Conservation (phyloP, 2,113 vertebrate species). For the Gavialis gangeticus region DNA sequence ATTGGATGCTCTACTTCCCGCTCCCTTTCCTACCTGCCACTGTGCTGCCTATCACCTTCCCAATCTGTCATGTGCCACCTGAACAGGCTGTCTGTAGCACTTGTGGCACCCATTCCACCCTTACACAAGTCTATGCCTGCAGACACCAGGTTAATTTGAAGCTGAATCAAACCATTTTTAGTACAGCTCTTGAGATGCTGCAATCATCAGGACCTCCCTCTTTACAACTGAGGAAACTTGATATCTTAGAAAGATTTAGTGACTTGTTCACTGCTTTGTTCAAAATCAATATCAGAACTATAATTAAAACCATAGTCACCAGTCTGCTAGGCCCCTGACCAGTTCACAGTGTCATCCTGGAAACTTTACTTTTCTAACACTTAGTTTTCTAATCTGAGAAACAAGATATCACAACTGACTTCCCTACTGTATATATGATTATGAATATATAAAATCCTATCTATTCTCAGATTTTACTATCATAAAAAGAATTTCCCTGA, state of each 20-base stretch:
- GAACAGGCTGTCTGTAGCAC: no score
- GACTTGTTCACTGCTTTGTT: not conserved
- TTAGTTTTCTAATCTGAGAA: not conserved
- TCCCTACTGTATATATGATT: not conserved
- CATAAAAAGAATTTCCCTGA: slow-evolving; percentile 17
- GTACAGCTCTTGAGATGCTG: not conserved
- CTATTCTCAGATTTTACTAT: not conserved
- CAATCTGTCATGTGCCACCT: no score
- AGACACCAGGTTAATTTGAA: not conserved
- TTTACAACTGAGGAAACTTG: not conserved
- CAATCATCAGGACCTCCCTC: not conserved
- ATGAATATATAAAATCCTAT: not conserved
- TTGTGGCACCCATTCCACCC: no score
- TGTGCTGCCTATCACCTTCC: no score
- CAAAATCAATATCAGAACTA: not conserved
- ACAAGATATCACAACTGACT: not conserved
- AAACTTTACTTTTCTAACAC: not conserved
- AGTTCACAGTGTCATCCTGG: not conserved
- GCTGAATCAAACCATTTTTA: not conserved
- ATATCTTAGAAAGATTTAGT: not conserved
- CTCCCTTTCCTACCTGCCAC: no score
- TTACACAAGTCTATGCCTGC: not conserved
- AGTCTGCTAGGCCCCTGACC: not conserved
- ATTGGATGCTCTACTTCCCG: no score
- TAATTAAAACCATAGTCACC: not conserved